Conservation (phyloP, 1,140 invertebrate genomes). For the Epicauta chinensis region DNA sequence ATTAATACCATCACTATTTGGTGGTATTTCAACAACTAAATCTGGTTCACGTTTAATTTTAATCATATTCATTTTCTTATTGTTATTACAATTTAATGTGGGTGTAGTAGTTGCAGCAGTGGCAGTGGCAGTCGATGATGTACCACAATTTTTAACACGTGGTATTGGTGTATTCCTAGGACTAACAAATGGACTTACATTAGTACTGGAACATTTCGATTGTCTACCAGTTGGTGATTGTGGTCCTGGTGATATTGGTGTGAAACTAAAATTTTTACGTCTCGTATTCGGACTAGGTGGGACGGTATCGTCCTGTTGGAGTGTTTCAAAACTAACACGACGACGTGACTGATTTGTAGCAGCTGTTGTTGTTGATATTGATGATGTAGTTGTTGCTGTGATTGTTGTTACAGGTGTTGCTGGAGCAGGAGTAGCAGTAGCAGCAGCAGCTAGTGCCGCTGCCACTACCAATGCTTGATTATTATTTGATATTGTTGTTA, state of each 20-base stretch:
- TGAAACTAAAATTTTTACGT: slow-evolving; percentile 74
- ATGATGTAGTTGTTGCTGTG: not conserved
- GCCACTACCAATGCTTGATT: no score
- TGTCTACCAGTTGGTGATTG: slow-evolving; percentile 52
- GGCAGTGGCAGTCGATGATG: no score
- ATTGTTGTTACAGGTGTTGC: not conserved
- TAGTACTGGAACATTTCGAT: slow-evolving; percentile 50
- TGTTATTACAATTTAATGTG: slow-evolving; percentile 18
- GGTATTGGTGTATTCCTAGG: slow-evolving; percentile 70
- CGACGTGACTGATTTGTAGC: slow-evolving; percentile 39
- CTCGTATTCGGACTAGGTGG: slow-evolving; percentile 54
- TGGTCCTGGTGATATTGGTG: slow-evolving; percentile 52
- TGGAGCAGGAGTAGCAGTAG: no score
- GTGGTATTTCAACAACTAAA: slow-evolving; percentile 28
- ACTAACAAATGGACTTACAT: slow-evolving; percentile 77
- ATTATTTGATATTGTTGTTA: not conserved
- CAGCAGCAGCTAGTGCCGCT: no score
- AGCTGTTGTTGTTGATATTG: slow-evolving; percentile 1
- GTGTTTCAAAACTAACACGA: slow-evolving; percentile 57
- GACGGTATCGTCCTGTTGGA: slow-evolving; percentile 38
- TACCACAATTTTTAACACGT: slow-evolving; percentile 38
- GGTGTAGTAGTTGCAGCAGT: no score
- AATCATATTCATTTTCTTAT: slow-evolving; percentile 15
- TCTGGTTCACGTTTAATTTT: slow-evolving; percentile 33
- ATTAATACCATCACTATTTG: slow-evolving; percentile 28